These are phyloP conservation scores for Chydorus sphaericus DNA, from an alignment of 2,888 invertebrate genomes.

Conservation along the genomic window DNA sequence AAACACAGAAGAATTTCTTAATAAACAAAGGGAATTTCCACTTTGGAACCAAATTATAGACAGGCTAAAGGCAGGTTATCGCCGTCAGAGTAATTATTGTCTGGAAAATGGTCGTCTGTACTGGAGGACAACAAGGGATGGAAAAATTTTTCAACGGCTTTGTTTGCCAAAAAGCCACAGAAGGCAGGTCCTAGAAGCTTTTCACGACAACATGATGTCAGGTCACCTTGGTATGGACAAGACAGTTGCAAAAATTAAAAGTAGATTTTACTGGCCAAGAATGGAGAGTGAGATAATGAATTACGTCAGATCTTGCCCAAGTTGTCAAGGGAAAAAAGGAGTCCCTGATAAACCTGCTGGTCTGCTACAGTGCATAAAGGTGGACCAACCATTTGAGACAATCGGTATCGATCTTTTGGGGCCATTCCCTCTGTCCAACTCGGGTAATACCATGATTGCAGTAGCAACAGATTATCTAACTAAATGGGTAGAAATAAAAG, in stretches of 20 bases:
- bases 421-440: slow-evolving; percentile 15
- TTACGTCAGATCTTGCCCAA: slow-evolving; percentile 16
- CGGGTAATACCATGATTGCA: slow-evolving; percentile 17
- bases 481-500: slow-evolving; percentile 15
- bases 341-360: slow-evolving; percentile 1
- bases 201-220: slow-evolving; percentile 16
- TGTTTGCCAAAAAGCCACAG: background rate
- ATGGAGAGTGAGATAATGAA: slow-evolving; percentile 15
- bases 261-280: slow-evolving; percentile 17
- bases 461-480: slow-evolving; percentile 17
- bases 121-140: no score
- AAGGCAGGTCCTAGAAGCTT: background rate
- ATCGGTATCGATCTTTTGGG: slow-evolving; percentile 18
- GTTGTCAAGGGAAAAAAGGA: slow-evolving; percentile 17
- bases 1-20: no score
- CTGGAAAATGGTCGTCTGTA: no score
- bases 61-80: no score
- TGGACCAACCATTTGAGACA: slow-evolving; percentile 14
- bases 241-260: slow-evolving; percentile 14
- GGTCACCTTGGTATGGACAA: slow-evolving; percentile 18
- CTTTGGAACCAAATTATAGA: no score
- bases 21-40: no score
- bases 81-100: no score
- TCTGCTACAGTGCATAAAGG: slow-evolving; percentile 5
- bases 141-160: no score